Evolutionary conservation across 2,888 invertebrate species (phyloP), one percentile per base, ranked within the genome.

Genomic region (Clunio marinus): DNA sequence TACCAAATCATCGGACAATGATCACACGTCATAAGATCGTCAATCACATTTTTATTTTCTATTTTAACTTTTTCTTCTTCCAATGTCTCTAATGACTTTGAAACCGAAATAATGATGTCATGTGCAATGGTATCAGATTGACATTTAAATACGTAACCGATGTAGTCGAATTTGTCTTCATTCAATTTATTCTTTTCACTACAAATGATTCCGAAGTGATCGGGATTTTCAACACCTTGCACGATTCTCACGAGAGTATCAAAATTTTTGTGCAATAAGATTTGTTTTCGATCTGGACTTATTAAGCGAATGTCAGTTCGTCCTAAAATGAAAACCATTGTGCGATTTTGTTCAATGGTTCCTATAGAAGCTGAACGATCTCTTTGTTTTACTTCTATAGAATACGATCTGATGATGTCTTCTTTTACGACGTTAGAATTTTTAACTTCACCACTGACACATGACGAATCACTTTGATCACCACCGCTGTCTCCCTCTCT

Each of bases 1-100:
- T 91, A 95, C 93, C 96, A 96, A 68, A 95, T 83, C 90, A 96
- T 91, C 0, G 96, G 96, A 74, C 96, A 97, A 74, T 93, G 91
- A 71, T 95, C 95, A 76, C 96, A 97, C 0, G 91, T 89, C 75
- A 89, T 84, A 69, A 90, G 86, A 0, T 22, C 55, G 2, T 15
- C 17, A 2, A 27, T 22, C 7, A 87, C 82, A 1, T 84, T 87
- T 73, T 84, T 83, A 72, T 51, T 83, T 76, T 59, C 86, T 82
- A 7, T 76, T 77, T 15, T 78, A 77, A 37, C 77, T 76, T 68
- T 69, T 55, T 41, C 57, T 17, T 81, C 81, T 20, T 81, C 71
- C 0, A 80, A 70, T 0, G 84, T 83, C 15, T 84, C 80, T 73
- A 88, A 89, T 0, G 93, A 91, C 77, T 90, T 90, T 69, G 85